Evolutionary conservation across 2,113 vertebrate species (phyloP), one percentile per base, ranked within the genome.

Genomic region (Gila orcuttii): DNA sequence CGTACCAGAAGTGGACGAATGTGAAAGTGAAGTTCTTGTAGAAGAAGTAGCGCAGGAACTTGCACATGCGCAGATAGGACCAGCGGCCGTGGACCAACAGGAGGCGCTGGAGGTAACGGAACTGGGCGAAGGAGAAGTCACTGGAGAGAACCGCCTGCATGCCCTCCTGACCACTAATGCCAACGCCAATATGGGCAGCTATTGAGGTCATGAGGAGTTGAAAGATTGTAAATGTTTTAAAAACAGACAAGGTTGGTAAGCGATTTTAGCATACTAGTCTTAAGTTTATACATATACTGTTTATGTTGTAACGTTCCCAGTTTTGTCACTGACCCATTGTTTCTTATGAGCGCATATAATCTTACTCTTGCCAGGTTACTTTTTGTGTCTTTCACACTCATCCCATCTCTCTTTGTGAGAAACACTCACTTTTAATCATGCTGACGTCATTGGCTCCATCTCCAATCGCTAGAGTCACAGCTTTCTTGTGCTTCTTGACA

Each of bases 21-120:
- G 97, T 99, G 91, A 99, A 99, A 90, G 96, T 95, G 91, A 99
- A 99, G 93, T 99, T 99, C 93, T 99, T 99, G 87, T 98, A 99
- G 91, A 99, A 99, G 91, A 99, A 99, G 87, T 98, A 99, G 39
- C 93, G 91, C n/a, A 99, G 95, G 90, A 99, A 99, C 89, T 96
- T 97, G 96, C 96, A 98, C 96, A 99, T 98, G 93, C 97, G 96
- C 59, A 97, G 93, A 83, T 99, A 99, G 19, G 97, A 99, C 98
- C 97, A 99, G 66, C 97, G 96, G 0, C 98, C 98, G 0, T 99
- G 98, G 42, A 99, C 96, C 90, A 99, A 87, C 88, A 99, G 96
- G 86, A 99, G 95, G 89, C 97, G 97, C 93, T 96, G 96, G 25
- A 99, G 96, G 90, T 96, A 97, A 8, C 92, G 95, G 93, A 99